phyloP scores from a whole-genome alignment of 1,140 invertebrate species.

The Camponotus floridanus region DNA sequence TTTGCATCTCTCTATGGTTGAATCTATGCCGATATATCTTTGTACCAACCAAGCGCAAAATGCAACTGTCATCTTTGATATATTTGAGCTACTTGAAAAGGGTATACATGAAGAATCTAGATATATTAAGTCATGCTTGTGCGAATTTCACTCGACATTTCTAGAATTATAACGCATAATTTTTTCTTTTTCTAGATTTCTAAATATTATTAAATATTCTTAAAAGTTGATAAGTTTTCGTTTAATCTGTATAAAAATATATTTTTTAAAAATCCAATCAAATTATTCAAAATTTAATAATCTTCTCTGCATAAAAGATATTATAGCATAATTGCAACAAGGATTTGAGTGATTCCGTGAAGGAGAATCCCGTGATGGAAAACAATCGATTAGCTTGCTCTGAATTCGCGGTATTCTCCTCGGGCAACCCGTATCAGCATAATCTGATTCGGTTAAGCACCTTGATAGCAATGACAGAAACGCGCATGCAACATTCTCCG shows the following conservation, averaged over 20 bases:
- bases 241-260: background rate
- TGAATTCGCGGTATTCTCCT: constrained; percentile 46
- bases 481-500: background rate
- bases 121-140: constrained; percentile 3
- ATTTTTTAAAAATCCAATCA: background rate
- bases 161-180: background rate
- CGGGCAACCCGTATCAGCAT: constrained; percentile 19
- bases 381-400: constrained; percentile 8
- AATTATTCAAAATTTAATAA: background rate
- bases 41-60: constrained; percentile 54
- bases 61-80: constrained; percentile 53
- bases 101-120: background rate
- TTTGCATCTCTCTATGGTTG: constrained; percentile 67
- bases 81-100: constrained; percentile 23
- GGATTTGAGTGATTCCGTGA: background rate
- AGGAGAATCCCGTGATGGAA: constrained; percentile 7
- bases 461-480: constrained; percentile 49
- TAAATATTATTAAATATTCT: background rate
- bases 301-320: background rate
- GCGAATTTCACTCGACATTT: background rate
- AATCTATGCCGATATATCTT: constrained; percentile 70
- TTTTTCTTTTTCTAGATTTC: background rate
- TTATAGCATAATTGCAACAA: constrained; percentile 4
- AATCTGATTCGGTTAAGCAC: constrained; percentile 41
- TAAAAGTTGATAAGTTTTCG: constrained; percentile 25